A percentile compares a stretch with the other conserved stretches of the same genome.
phyloP scores from a whole-genome alignment of 2,113 vertebrate genomes.

The Scatophagus argus region DNA sequence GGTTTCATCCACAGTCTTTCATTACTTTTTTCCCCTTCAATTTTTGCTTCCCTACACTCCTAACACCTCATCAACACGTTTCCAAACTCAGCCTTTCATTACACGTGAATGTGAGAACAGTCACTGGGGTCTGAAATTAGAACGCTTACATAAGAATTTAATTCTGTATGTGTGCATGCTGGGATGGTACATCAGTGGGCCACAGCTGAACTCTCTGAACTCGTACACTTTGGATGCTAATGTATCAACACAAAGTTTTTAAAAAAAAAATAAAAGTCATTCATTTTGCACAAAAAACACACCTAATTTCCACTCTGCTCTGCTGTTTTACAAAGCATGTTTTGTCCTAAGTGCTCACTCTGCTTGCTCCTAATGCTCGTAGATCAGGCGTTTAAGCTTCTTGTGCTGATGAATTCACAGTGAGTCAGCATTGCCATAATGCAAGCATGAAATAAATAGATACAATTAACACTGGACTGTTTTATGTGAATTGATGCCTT shows the following conservation, averaged over 20 bases:
- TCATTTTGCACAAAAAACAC: not conserved
- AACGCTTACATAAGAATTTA: slow-evolving; percentile 21
- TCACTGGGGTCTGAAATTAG: slow-evolving; percentile 46
- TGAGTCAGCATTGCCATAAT: not conserved
- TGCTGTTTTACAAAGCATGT: not conserved
- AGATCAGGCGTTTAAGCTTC: not conserved
- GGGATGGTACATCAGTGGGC: slow-evolving; percentile 6
- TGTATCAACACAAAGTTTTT: not conserved
- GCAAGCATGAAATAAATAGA: slow-evolving; percentile 13
- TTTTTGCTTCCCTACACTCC: not conserved
- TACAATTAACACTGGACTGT: slow-evolving; percentile 16
- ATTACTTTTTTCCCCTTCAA: not conserved
- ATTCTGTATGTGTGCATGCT: slow-evolving; percentile 27
- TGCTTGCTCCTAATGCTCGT: not conserved
- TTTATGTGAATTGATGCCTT: slow-evolving; percentile 16
- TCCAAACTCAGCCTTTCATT: slow-evolving; percentile 17
- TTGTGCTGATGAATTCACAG: not conserved
- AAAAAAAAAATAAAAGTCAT: not conserved
- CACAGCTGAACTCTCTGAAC: slow-evolving; percentile 4
- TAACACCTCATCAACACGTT: not conserved
- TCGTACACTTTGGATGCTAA: not conserved
- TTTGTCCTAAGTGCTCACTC: not conserved
- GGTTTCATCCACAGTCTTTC: not conserved
- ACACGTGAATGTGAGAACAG: slow-evolving; percentile 20
- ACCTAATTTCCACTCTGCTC: not conserved